Conservation (phyloP, 2,113 vertebrate genomes). For the Epinephelus fuscoguttatus region DNA sequence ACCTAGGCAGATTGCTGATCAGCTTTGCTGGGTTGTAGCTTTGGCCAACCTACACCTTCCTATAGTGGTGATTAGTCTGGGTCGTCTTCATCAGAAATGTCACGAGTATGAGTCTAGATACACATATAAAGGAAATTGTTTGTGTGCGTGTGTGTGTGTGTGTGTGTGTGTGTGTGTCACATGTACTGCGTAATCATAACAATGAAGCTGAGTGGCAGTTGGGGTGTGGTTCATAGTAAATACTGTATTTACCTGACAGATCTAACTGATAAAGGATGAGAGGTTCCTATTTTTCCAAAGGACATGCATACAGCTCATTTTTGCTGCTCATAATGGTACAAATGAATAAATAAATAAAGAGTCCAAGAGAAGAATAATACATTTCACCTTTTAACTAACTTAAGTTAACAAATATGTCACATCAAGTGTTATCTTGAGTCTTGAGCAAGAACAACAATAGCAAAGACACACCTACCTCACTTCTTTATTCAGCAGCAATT, state of each 20-base stretch:
- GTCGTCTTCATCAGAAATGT: conserved; percentile 9
- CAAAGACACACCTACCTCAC: too few species aligned
- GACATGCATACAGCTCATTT: not conserved
- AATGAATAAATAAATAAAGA: too few species aligned
- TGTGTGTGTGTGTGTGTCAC: too few species aligned
- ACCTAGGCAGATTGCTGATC: not conserved
- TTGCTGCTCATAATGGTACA: not conserved
- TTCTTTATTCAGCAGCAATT: too few species aligned
- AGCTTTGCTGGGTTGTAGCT: not conserved
- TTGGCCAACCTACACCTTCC: not conserved
- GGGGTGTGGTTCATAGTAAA: not conserved
- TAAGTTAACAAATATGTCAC: not conserved
- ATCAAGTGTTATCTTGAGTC: not conserved
- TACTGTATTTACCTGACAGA: not conserved
- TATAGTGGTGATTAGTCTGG: not conserved
- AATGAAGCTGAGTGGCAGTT: not conserved
- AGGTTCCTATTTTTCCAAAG: not conserved
- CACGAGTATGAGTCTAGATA: not conserved
- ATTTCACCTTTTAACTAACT: not conserved
- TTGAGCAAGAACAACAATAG: not conserved
- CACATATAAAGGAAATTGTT: too few species aligned
- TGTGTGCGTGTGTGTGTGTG: too few species aligned
- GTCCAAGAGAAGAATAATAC: not conserved
- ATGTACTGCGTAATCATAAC: not conserved
- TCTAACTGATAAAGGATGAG: not conserved